Evolutionary conservation across 1,140 invertebrate species (phyloP), one percentile per base, ranked within the genome.

Genomic region (Sipha flava): DNA sequence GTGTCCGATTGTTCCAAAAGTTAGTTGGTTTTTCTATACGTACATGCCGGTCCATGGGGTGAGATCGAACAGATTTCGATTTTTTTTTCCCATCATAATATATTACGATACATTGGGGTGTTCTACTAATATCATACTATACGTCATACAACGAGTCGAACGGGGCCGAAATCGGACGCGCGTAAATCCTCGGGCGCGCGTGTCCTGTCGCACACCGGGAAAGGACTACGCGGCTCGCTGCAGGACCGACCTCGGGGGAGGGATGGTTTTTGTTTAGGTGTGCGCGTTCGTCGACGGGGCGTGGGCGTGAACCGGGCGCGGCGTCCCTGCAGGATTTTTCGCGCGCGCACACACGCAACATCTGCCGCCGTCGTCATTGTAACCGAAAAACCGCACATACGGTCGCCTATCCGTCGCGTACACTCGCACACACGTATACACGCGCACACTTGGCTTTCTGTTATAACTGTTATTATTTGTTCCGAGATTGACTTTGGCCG

Each of bases 361-460:
- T 70, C 66, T 77, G 47, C 37, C 70, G 49, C 49, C 21, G 47
- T 10, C 52, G 31, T 57, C 34, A 40, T 57, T 57, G 49, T 57
- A 23, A 77, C 34, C 37, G 49, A 77, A 77, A 77, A 77, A 77
- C 52, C 73, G 73, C 73, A 77, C 73, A 77, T 77, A 77, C 57
- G 73, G 73, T 59, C 73, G 16, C 54, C 18, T 2, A 21, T 5
- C 40, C 40, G 29, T 23, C 66, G 2, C 23, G 37, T 4, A 40
- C 37, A 4, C 3, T 1, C 16, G 23, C 21, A 9, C 26, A n/a
- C 5, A n/a, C 5, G 5, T 49, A 49, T 49, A 49, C 18, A 43
- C 9, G 14, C 40, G 40, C n/a, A 40, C 29, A 12, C 21, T 68
- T 40, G 18, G 31, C 45, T 68, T 73, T 31, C 45, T 52, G 45